A percentile compares a stretch with the other conserved stretches of the same genome.
Conservation (phyloP, 2,113 vertebrate species). For the Fulmarus glacialis region DNA sequence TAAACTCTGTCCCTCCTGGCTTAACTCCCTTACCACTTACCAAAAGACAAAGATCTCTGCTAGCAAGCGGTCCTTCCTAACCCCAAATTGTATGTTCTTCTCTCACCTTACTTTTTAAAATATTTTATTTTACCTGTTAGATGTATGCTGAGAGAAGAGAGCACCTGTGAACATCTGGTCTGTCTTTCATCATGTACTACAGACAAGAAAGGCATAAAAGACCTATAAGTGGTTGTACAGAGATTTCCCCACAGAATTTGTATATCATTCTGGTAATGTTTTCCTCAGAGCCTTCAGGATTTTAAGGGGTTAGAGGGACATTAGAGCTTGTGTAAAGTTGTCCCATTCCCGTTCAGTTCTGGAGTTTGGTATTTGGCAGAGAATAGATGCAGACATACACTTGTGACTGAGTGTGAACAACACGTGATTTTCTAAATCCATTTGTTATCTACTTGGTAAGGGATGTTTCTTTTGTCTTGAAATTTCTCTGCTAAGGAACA, state of each 20-base stretch:
- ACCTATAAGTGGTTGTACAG: no score
- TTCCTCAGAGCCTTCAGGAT: neutral
- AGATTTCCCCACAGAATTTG: neutral
- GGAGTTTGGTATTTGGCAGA: neutral
- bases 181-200: neutral
- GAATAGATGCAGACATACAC: neutral
- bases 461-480: neutral
- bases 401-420: neutral
- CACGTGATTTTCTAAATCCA: neutral
- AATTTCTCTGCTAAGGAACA: neutral
- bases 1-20: neutral
- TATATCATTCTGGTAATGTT: neutral
- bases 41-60: neutral
- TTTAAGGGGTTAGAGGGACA: neutral
- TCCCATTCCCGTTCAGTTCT: neutral
- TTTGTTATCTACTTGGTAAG: neutral
- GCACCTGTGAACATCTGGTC: neutral
- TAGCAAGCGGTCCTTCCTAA: neutral
- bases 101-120: neutral
- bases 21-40: neutral
- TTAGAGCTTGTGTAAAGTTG: neutral
- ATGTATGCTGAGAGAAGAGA: neutral
- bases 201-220: neutral
- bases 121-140: neutral
- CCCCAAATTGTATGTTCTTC: accelerated